Conservation (phyloP, 2,797 vertebrate genomes). For the Melanogrammus aeglefinus region DNA sequence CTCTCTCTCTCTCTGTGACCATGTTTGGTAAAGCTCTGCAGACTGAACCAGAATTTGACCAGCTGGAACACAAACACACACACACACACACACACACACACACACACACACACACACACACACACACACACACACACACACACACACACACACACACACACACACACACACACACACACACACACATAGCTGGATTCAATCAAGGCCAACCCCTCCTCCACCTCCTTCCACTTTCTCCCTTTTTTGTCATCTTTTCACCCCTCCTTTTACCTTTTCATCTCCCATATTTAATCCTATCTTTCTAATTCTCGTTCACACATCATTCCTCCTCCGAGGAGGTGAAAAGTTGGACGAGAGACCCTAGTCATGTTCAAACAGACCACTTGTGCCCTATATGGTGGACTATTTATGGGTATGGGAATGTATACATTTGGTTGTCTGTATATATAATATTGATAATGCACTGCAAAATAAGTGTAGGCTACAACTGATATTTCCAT, state of each 20-base stretch:
- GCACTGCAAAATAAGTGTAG: not conserved
- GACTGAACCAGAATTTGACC: slow-evolving; percentile 68
- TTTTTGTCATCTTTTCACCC: slow-evolving; percentile 17
- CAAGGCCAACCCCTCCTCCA: slow-evolving; percentile 43
- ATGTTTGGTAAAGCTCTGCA: slow-evolving; percentile 80
- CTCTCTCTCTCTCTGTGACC: slow-evolving; percentile 64
- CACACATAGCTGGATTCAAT: slow-evolving; percentile 68
- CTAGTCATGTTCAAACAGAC: not conserved
- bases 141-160: slow-evolving; percentile 2
- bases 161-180: slow-evolving; percentile 25
- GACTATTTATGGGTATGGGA: not conserved
- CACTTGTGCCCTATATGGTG: not conserved
- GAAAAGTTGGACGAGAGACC: not conserved
- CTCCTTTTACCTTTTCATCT: slow-evolving; percentile 9
- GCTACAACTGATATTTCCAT: not conserved
- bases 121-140: slow-evolving; percentile 21
- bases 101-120: slow-evolving; percentile 33
- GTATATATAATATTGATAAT: not conserved
- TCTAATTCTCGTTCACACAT: slow-evolving; percentile 22
- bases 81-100: slow-evolving; percentile 31
- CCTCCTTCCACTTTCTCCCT: not conserved
- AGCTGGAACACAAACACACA: slow-evolving; percentile 11
- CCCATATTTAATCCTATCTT: slow-evolving; percentile 22
- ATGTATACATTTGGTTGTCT: not conserved
- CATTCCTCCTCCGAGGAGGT: slow-evolving; percentile 8